Evolutionary conservation across 2,888 invertebrate species (phyloP).

Genomic region (Nezara viridula): DNA sequence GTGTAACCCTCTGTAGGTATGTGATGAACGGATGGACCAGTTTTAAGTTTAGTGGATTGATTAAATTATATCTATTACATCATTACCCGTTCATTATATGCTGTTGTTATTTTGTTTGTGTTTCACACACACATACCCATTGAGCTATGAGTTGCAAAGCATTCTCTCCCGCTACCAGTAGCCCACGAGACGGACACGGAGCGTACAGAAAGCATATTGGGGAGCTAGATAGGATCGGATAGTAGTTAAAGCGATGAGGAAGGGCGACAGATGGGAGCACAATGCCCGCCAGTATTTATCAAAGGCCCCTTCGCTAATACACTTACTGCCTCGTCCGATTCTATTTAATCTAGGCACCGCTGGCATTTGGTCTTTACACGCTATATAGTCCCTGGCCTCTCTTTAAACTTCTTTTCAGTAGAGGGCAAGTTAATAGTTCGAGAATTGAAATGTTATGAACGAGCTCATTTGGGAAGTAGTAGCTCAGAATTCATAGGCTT

Average conservation of each 20-base stretch:
- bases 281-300: conserved; percentile 5
- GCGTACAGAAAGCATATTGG: conserved; percentile 23
- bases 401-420: conserved; percentile 14
- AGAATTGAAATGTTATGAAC: not conserved
- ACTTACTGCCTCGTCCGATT: conserved; percentile 56
- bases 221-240: not conserved
- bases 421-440: conserved; percentile 10
- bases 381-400: conserved; percentile 13
- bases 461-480: not conserved
- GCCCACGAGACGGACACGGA: not conserved
- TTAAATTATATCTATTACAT: too few species aligned
- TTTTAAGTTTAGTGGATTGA: too few species aligned
- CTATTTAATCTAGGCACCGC: conserved; percentile 51
- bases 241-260: conserved; percentile 26
- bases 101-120: too few species aligned
- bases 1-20: too few species aligned
- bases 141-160: not conserved
- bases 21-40: too few species aligned
- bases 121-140: not conserved
- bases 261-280: not conserved
- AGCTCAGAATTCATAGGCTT: not conserved
- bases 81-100: too few species aligned
- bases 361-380: conserved; percentile 33
- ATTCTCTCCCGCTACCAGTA: not conserved
- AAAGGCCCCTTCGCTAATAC: conserved; percentile 45